phyloP scores from a whole-genome alignment of 2,888 invertebrate species.

The Hirtodrosophila trivittata region DNA sequence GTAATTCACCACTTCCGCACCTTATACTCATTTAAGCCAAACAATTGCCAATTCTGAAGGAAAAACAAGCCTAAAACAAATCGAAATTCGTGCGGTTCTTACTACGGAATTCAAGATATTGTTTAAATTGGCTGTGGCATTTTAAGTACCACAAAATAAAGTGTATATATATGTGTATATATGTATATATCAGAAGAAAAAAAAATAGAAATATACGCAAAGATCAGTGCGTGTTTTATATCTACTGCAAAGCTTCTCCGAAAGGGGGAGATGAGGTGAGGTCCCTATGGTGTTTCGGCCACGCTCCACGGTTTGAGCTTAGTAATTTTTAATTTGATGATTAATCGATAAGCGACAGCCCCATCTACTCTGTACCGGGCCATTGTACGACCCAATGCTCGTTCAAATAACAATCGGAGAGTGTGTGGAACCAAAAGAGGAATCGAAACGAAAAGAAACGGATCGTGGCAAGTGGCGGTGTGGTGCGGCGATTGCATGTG shows the following conservation, averaged over 20 bases:
- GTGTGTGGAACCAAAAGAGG: slow-evolving; percentile 1
- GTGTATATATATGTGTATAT: no score
- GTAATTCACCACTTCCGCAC: not conserved
- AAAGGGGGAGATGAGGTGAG: not conserved
- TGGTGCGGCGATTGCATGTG: slow-evolving; percentile 63
- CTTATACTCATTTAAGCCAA: slow-evolving; percentile 9
- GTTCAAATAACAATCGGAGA: slow-evolving; percentile 20
- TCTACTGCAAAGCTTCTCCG: not conserved
- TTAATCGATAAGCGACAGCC: slow-evolving; percentile 78
- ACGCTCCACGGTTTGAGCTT: slow-evolving; percentile 72
- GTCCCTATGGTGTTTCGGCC: slow-evolving; percentile 55
- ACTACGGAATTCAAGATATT: slow-evolving; percentile 59
- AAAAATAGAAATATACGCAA: slow-evolving; percentile 18
- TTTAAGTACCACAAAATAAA: slow-evolving; percentile 45
- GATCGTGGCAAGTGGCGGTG: slow-evolving; percentile 5
- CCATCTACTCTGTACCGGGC: slow-evolving; percentile 52
- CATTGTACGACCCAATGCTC: slow-evolving; percentile 57
- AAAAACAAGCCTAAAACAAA: slow-evolving; percentile 35
- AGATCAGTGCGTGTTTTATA: slow-evolving; percentile 21
- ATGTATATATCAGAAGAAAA: no score
- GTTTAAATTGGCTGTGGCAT: slow-evolving; percentile 56
- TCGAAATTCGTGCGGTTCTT: slow-evolving; percentile 51
- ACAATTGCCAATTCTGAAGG: slow-evolving; percentile 43
- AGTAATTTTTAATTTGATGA: slow-evolving; percentile 77
- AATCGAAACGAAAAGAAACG: slow-evolving; percentile 8